Conservation (phyloP, 2,888 invertebrate species). For the Apamea monoglypha region DNA sequence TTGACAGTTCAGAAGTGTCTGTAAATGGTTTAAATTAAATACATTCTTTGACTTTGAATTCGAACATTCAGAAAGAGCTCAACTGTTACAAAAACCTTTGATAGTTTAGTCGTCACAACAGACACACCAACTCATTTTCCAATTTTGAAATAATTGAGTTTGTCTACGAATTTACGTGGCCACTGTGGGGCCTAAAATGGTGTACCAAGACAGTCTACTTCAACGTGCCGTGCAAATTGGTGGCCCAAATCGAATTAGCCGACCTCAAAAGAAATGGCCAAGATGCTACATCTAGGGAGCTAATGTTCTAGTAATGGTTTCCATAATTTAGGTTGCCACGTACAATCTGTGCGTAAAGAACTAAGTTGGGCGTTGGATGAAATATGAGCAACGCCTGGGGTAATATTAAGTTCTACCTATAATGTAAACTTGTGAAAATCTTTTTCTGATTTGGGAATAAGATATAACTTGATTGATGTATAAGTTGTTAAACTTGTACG, state of each 20-base stretch:
- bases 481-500: background rate
- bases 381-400: constrained; percentile 9
- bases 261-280: background rate
- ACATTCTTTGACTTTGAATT: background rate
- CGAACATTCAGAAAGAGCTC: background rate
- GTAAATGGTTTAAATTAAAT: background rate
- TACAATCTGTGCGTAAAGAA: background rate
- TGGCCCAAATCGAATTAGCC: constrained; percentile 14
- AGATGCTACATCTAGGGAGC: background rate
- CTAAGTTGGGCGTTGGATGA: constrained; percentile 10
- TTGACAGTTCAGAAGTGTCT: background rate
- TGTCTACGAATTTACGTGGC: background rate
- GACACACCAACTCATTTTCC: background rate
- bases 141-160: constrained; percentile 14
- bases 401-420: background rate
- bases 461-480: background rate
- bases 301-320: constrained; percentile 18
- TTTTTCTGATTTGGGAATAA: background rate
- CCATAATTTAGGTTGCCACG: background rate
- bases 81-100: background rate
- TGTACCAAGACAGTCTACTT: background rate
- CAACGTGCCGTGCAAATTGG: background rate
- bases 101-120: constrained; percentile 8
- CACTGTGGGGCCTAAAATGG: background rate
- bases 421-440: background rate